phyloP scores from a whole-genome alignment of 2,113 vertebrate genomes.

The Nothobranchius furzeri region DNA sequence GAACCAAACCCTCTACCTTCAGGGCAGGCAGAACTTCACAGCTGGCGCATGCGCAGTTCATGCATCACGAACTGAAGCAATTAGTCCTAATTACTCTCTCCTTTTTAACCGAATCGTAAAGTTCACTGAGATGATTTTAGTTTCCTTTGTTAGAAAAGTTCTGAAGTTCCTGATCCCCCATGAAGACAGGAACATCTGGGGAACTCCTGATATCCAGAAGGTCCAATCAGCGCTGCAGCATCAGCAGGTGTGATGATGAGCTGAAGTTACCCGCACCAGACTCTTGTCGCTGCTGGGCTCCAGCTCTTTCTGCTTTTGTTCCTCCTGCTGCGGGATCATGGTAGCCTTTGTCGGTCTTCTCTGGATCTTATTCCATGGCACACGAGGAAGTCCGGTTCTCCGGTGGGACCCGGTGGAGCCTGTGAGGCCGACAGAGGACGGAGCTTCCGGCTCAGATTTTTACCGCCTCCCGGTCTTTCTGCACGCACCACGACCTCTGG shows the following conservation, averaged over 20 bases:
- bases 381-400: constrained; percentile 13
- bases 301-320: background rate
- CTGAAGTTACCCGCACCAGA: background rate
- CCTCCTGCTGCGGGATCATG: constrained; percentile 6
- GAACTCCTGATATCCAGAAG: no score
- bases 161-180: no score
- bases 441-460: background rate
- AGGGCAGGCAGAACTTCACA: no score
- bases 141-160: no score
- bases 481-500: constrained; percentile 25
- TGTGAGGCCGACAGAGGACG: background rate
- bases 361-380: background rate
- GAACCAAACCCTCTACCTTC: no score
- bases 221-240: background rate
- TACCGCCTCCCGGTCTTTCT: constrained; percentile 43
- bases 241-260: background rate
- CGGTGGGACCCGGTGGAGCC: no score
- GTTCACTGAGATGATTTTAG: no score
- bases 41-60: no score
- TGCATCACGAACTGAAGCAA: no score
- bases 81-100: no score
- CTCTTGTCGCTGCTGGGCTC: background rate
- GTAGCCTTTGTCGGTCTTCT: constrained; percentile 19
- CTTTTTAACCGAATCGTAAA: no score
- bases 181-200: no score